These are phyloP conservation scores for Venusia cambrica DNA, from an alignment of 2,888 invertebrate species.

Conservation along the genomic window DNA sequence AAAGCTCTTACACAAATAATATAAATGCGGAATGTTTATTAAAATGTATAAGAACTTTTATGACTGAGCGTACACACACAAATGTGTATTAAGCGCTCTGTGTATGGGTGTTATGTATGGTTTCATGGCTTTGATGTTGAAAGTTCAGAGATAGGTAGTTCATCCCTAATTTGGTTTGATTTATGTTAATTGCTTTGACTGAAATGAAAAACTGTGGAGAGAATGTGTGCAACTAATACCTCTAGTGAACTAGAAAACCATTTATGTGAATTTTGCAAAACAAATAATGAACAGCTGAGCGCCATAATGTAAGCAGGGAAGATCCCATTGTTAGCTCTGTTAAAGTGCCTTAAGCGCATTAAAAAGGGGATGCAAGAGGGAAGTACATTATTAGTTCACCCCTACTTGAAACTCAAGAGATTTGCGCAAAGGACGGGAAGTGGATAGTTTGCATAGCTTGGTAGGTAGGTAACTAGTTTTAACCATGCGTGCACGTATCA, in stretches of 20 bases:
- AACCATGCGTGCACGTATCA: no score
- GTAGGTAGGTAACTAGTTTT: no score
- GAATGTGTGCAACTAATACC: no score
- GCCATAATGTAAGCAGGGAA: constrained; percentile 2
- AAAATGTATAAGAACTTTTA: constrained; percentile 26
- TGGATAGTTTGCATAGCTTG: no score
- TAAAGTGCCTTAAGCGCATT: constrained; percentile 12
- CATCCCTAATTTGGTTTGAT: no score
- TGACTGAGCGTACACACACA: constrained; percentile 19
- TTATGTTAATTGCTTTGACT: no score
- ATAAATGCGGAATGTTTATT: constrained; percentile 29
- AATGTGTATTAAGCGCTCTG: no score
- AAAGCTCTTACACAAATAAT: constrained; percentile 34
- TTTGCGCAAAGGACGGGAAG: constrained; percentile 1
- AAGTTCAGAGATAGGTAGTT: no score
- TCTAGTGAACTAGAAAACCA: no score
- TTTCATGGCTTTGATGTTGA: constrained; percentile 20
- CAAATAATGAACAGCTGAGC: constrained; percentile 4
- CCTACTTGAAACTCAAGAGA: constrained; percentile 8
- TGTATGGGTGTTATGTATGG: no score
- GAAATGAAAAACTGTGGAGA: no score
- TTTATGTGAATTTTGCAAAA: no score
- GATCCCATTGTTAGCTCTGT: constrained; percentile 11
- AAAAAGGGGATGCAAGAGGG: constrained; percentile 11
- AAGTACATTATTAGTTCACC: constrained; percentile 12